Evolutionary conservation across 2,113 vertebrate species (phyloP).

Genomic region (Ctenomys sociabilis): DNA sequence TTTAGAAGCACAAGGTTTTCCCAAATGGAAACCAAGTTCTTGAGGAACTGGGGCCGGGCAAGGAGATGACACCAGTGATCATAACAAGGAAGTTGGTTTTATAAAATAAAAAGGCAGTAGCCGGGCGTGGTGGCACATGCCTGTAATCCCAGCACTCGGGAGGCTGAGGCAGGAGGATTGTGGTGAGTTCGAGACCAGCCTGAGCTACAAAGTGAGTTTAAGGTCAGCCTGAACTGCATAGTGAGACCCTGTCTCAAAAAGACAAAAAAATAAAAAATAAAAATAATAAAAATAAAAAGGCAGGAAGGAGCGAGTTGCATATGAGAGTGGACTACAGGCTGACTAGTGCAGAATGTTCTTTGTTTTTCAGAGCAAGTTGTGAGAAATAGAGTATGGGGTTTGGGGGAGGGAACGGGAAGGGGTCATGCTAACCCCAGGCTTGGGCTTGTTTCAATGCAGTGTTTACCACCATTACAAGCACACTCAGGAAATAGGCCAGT

Average conservation of each 20-base stretch:
- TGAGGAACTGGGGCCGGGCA: not conserved
- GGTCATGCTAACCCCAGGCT: not conserved
- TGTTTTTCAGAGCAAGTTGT: not conserved
- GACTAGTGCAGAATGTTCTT: not conserved
- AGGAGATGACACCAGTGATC: not conserved
- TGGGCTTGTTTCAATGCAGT: not conserved
- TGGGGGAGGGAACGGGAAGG: not conserved
- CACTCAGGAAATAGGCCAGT: not conserved
- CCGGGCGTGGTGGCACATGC: too few species aligned
- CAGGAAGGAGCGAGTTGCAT: not conserved
- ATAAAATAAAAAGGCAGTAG: not conserved
- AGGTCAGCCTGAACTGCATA: too few species aligned
- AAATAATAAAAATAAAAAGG: not conserved
- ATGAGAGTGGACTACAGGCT: not conserved
- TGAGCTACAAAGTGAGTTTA: too few species aligned
- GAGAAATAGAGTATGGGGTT: not conserved
- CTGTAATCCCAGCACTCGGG: too few species aligned
- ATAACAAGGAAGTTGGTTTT: not conserved
- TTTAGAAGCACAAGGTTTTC: not conserved
- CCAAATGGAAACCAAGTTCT: not conserved
- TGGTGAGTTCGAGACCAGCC: too few species aligned
- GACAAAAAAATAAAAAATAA: too few species aligned
- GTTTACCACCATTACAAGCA: not conserved
- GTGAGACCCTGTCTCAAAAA: too few species aligned
- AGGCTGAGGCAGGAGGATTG: too few species aligned